Percentiles rank a stretch among this genome's conserved stretches.
phyloP scores from a whole-genome alignment of 2,888 invertebrate species.

The Podabrus alpinus region DNA sequence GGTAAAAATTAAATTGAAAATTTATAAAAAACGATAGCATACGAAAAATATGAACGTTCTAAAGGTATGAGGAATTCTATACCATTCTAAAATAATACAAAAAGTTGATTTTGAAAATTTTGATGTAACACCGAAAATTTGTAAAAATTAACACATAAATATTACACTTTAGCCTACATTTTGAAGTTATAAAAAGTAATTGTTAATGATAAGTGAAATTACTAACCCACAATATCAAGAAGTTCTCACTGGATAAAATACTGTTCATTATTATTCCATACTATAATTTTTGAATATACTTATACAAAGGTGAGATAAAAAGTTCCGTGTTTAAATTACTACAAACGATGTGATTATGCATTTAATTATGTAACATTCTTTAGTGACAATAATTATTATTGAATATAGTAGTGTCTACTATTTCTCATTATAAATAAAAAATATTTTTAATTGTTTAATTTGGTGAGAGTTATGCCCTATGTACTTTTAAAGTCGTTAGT shows the following conservation, averaged over 20 bases:
- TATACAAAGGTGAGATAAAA: neutral
- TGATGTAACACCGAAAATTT: neutral
- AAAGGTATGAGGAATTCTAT: no score
- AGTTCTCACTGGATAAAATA: neutral
- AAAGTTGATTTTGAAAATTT: neutral
- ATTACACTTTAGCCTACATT: neutral
- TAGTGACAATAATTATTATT: neutral
- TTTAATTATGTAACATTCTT: neutral
- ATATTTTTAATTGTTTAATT: neutral
- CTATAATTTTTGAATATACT: neutral
- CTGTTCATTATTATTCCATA: neutral
- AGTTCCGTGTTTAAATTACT: neutral
- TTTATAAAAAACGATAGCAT: no score
- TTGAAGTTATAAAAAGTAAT: neutral
- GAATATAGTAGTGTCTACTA: neutral
- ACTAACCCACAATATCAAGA: neutral
- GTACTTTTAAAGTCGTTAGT: no score
- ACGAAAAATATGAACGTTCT: no score
- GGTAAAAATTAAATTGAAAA: no score
- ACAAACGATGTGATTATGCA: neutral
- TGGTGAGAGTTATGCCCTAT: neutral
- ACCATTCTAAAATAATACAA: neutral
- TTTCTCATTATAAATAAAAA: neutral
- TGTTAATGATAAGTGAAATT: neutral
- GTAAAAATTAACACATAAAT: neutral